phyloP scores from a whole-genome alignment of 2,113 vertebrate species.

The Microcebus lehilahytsara region DNA sequence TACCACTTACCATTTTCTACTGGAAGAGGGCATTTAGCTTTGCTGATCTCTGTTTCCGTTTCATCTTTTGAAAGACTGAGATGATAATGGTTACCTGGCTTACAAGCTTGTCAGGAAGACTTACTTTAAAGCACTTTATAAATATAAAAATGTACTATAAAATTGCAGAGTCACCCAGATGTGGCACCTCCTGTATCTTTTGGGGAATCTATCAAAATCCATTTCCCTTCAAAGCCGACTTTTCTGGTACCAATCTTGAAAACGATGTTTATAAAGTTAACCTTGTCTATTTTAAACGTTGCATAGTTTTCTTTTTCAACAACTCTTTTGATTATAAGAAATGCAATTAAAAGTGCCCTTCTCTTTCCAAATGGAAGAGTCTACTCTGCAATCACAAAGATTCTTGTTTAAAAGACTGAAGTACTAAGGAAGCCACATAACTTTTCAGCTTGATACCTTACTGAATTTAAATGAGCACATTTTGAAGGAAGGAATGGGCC shows the following conservation, averaged over 20 bases:
- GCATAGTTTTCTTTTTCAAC: background rate
- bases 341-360: background rate
- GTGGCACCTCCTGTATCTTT: background rate
- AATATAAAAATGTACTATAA: background rate
- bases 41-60: background rate
- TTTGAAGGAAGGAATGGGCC: background rate
- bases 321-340: background rate
- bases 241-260: background rate
- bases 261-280: background rate
- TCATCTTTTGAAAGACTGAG: slow-evolving; percentile 23
- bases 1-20: slow-evolving; percentile 15
- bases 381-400: background rate
- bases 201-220: background rate
- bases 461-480: background rate
- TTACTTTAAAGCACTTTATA: slow-evolving; percentile 48
- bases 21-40: slow-evolving; percentile 23
- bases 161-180: background rate
- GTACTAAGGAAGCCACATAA: background rate
- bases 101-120: slow-evolving; percentile 3
- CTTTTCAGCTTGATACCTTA: background rate
- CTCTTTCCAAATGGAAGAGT: background rate
- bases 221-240: background rate
- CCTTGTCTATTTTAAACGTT: slow-evolving; percentile 39
- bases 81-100: background rate
- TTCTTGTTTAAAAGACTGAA: slow-evolving; percentile 25